These are phyloP conservation scores for Gambelia wislizenii DNA, from an alignment of 2,797 vertebrate species.

Conservation along the genomic window DNA sequence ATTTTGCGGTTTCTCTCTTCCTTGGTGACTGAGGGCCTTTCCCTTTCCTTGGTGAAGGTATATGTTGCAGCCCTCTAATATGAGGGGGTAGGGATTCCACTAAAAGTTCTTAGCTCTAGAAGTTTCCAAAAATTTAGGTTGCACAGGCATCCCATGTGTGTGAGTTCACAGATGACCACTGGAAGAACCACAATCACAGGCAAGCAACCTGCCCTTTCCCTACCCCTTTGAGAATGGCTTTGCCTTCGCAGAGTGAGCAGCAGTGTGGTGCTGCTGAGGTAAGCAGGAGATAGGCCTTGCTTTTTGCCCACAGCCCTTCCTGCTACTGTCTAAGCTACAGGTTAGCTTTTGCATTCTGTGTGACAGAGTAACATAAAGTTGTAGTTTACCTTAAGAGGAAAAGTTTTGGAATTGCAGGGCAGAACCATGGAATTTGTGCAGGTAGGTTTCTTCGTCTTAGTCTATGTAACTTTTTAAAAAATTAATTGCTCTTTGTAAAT, in stretches of 20 bases:
- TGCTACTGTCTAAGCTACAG: not conserved
- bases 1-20: too few relatives aligned
- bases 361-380: not conserved
- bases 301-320: not conserved
- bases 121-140: too few relatives aligned
- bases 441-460: conserved; percentile 10
- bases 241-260: not conserved
- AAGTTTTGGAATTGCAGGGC: conserved; percentile 3
- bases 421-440: not conserved
- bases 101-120: too few relatives aligned
- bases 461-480: conserved; percentile 17
- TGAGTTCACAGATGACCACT: too few relatives aligned
- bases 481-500: conserved; percentile 49
- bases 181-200: too few relatives aligned
- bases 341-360: too few relatives aligned
- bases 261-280: not conserved
- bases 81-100: too few relatives aligned
- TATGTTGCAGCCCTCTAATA: too few relatives aligned
- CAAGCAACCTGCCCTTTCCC: too few relatives aligned
- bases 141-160: too few relatives aligned
- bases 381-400: not conserved
- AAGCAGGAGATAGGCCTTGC: not conserved
- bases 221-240: not conserved
- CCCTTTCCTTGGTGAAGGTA: too few relatives aligned
- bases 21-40: too few relatives aligned